Evolutionary conservation across 1,140 invertebrate species (phyloP).

Genomic region (Sarcophaga bullata): DNA sequence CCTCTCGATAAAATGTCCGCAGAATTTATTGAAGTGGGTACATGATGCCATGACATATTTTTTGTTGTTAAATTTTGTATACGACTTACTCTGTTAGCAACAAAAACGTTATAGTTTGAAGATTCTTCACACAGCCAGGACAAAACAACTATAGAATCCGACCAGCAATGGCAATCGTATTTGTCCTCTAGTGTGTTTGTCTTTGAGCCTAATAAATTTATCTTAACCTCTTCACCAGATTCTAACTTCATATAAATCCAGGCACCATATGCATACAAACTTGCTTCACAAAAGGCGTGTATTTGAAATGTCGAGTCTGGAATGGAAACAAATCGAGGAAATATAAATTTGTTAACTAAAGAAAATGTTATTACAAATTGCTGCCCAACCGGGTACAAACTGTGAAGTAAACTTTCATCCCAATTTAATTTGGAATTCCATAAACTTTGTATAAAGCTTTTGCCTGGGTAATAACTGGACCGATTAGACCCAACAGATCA

Average conservation of each 20-base stretch:
- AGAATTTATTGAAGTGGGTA: constrained; percentile 55
- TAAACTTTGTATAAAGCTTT: constrained; percentile 19
- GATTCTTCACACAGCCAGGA: constrained; percentile 51
- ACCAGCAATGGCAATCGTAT: constrained; percentile 48
- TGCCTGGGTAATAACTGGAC: constrained; percentile 49
- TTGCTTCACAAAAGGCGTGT: constrained; percentile 14
- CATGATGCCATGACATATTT: constrained; percentile 53
- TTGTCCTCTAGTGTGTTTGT: background rate
- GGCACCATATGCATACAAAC: background rate
- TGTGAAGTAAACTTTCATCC: constrained; percentile 19
- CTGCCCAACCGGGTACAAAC: background rate
- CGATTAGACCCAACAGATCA: constrained; percentile 56
- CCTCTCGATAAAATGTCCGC: constrained; percentile 61
- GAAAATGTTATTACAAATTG: background rate
- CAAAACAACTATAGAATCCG: constrained; percentile 56
- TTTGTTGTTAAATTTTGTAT: constrained; percentile 54
- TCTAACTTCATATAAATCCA: background rate
- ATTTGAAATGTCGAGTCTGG: background rate
- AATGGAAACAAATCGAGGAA: constrained; percentile 23
- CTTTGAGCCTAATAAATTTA: constrained; percentile 10
- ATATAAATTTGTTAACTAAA: background rate
- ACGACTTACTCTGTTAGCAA: constrained; percentile 42
- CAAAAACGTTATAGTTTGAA: constrained; percentile 25
- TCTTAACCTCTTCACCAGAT: background rate
- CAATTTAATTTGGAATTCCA: constrained; percentile 26